Percentiles rank a stretch among this genome's conserved stretches.
Conservation (phyloP, 2,888 invertebrate genomes). For the Caradrina clavipalpis region DNA sequence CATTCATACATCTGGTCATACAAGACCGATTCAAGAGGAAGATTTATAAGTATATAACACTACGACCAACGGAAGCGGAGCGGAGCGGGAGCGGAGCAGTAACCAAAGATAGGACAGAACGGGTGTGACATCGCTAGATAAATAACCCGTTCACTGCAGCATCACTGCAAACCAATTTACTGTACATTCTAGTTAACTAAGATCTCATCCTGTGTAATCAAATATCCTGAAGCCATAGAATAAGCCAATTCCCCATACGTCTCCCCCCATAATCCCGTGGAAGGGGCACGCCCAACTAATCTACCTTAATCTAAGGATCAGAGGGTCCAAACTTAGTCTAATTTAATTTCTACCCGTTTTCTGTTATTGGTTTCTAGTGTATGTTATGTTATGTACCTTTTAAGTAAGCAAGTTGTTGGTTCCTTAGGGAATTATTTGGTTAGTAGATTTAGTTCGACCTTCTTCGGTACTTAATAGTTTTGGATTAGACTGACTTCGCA, state of each 20-base stretch:
- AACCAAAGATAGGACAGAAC: too few species aligned
- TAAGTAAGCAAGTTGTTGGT: conserved; percentile 10
- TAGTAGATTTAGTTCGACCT: conserved; percentile 7
- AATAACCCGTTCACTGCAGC: not conserved
- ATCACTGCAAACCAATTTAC: not conserved
- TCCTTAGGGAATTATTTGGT: conserved; percentile 32
- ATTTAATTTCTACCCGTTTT: conserved; percentile 62
- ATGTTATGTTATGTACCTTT: not conserved
- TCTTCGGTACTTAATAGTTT: conserved; percentile 11
- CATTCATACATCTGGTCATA: too few species aligned
- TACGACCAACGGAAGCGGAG: too few species aligned
- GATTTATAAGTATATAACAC: too few species aligned
- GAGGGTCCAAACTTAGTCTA: conserved; percentile 55
- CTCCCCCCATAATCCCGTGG: conserved; percentile 47
- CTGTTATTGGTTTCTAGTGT: conserved; percentile 49
- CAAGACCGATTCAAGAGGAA: too few species aligned
- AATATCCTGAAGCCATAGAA: conserved; percentile 37
- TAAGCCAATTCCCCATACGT: conserved; percentile 55
- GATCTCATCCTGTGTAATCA: conserved; percentile 34
- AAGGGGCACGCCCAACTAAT: conserved; percentile 54
- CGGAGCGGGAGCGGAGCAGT: too few species aligned
- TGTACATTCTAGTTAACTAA: conserved; percentile 10
- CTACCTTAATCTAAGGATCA: conserved; percentile 61
- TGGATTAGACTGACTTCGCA: not conserved
- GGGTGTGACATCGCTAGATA: too few species aligned